phyloP scores from a whole-genome alignment of 2,113 vertebrate genomes.

The Empidonax alnorum region DNA sequence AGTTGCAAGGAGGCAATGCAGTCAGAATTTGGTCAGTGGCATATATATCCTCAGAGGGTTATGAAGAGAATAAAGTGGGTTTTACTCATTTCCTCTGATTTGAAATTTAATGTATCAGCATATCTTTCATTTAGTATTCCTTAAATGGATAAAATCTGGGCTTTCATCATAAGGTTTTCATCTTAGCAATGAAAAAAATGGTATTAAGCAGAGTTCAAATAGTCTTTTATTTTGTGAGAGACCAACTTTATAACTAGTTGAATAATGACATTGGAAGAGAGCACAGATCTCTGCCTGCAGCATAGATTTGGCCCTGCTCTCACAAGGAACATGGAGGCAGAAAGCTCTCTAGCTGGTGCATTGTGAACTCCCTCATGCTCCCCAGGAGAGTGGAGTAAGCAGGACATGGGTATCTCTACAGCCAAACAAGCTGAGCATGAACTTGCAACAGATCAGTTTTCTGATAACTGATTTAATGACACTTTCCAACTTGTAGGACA shows the following conservation, averaged over 20 bases:
- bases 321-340: neutral
- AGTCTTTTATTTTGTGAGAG: neutral
- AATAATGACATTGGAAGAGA: neutral
- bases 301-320: neutral
- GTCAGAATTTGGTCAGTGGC: neutral
- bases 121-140: neutral
- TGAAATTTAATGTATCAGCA: neutral
- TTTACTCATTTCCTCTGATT: neutral
- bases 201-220: neutral
- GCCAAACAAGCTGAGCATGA: neutral
- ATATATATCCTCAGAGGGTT: neutral
- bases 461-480: neutral
- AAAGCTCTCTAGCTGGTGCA: rapidly evolving
- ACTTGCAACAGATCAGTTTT: neutral
- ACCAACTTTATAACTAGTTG: neutral
- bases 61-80: neutral
- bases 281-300: neutral
- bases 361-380: neutral
- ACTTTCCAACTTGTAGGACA: neutral
- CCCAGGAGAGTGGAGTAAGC: rapidly evolving
- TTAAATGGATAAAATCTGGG: neutral
- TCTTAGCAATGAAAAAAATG: neutral
- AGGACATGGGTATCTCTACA: neutral
- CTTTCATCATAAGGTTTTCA: neutral
- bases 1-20: neutral